These are phyloP conservation scores for Drosophila mimica DNA, from an alignment of 2,888 invertebrate genomes.

Conservation along the genomic window DNA sequence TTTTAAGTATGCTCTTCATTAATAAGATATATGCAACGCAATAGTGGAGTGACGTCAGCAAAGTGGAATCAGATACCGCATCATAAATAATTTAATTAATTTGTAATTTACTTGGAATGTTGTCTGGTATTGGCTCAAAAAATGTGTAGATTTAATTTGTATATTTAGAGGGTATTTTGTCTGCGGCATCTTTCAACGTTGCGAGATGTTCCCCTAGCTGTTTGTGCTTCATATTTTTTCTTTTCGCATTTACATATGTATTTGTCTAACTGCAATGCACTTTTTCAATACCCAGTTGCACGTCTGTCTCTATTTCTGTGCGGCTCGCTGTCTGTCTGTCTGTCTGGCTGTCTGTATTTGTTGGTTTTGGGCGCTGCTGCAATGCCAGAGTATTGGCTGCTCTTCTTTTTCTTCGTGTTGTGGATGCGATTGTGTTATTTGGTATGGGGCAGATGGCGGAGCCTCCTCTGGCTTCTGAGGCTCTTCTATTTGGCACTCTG, in stretches of 20 bases:
- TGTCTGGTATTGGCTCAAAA: no score
- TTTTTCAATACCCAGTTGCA: conserved; percentile 64
- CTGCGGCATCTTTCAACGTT: background rate
- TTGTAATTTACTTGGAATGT: background rate
- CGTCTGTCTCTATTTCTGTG: conserved; percentile 1
- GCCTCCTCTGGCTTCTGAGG: conserved; percentile 49
- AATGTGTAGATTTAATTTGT: background rate
- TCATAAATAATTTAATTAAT: background rate
- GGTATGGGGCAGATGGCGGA: conserved; percentile 42
- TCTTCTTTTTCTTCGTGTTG: conserved; percentile 13
- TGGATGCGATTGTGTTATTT: conserved; percentile 45
- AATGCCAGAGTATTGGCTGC: conserved; percentile 45
- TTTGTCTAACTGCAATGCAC: conserved; percentile 66
- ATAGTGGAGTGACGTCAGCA: background rate
- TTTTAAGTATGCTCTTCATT: conserved; percentile 3
- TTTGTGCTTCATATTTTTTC: conserved; percentile 29
- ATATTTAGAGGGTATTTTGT: background rate
- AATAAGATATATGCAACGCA: background rate
- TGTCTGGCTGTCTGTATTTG: conserved; percentile 21
- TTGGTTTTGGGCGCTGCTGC: conserved; percentile 54
- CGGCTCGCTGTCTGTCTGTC: background rate
- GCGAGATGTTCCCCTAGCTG: background rate
- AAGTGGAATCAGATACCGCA: accelerated
- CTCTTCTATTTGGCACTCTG: conserved; percentile 40
- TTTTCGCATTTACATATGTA: conserved; percentile 22